Base-by-base conservation (phyloP, 2,797 vertebrate species). In the Characodon lateralis region DNA sequence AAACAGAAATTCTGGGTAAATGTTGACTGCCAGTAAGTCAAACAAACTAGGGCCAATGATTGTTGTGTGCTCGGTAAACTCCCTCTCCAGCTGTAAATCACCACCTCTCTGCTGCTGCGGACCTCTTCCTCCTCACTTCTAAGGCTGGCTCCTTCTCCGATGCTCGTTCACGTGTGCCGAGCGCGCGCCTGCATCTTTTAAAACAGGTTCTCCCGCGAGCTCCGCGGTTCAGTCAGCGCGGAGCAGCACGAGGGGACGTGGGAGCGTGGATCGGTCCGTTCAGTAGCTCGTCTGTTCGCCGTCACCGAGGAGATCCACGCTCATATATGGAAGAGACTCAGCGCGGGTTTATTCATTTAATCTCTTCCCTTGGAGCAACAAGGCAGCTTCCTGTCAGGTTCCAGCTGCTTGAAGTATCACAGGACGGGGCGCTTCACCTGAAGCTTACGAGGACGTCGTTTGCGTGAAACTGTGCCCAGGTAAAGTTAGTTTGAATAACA, bases 381-480 rank as follows among this genome's bases (percentile, higher is more conserved):
- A 1, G 63, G 31, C 74, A 7, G 8, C 31, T 48, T 46, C 24
- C 24, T 48, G 41, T 6, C 0, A 20, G 69, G 74, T 7, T 59
- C 26, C 80, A 84, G 83, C 83, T 85, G 73, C 1, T 22, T 3
- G 5, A 26, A 8, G 46, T 1, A 22, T 7, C 72, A 39, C 78
- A 41, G 48, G 71, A 56, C 71, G 55, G 41, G 6, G 66, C 61
- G 14, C 56, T 83, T 82, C 78, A 85, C 75, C 81, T 84, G 83
- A 83, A 66, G 61, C 70, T 73, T 80, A 70, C 76, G 80, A 79
- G 78, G 85, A 91, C 89, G 9, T 79, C 85, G 88, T 89, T 88
- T 93, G 90, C 88, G 89, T 91, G 90, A 93, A 87, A 92, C 90
- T 87, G 81, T 78, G 63, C 68, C 70, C 87, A 91, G 93, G 94